phyloP scores from a whole-genome alignment of 1,140 invertebrate species.

The Vanessa atalanta region DNA sequence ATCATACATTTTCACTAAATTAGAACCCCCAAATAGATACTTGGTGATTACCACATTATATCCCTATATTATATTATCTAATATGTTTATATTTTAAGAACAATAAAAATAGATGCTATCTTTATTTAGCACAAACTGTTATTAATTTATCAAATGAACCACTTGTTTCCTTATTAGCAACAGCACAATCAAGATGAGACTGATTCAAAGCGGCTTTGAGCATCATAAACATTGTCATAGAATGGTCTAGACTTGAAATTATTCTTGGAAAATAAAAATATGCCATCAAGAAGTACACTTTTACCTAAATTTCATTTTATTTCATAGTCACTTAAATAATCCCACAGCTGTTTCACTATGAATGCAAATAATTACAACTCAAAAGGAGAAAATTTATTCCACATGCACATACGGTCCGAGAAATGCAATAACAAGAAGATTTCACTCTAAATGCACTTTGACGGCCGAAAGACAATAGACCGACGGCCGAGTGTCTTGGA shows the following conservation, averaged over 20 bases:
- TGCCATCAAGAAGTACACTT: not conserved
- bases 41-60: not conserved
- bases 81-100: not conserved
- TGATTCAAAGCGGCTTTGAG: slow-evolving; percentile 15
- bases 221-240: not conserved
- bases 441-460: slow-evolving; percentile 75
- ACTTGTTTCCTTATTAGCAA: slow-evolving; percentile 22
- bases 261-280: not conserved
- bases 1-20: not conserved
- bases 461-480: slow-evolving; percentile 45
- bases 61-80: not conserved
- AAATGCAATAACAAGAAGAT: slow-evolving; percentile 59
- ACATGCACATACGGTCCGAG: slow-evolving; percentile 54
- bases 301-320: slow-evolving; percentile 80
- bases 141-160: slow-evolving; percentile 26
- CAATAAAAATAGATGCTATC: slow-evolving; percentile 11
- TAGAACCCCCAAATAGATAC: too few species aligned
- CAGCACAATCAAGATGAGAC: not conserved
- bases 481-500: slow-evolving; percentile 62
- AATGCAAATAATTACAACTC: slow-evolving; percentile 33
- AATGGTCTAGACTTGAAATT: not conserved
- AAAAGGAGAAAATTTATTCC: slow-evolving; percentile 43
- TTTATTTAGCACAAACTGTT: slow-evolving; percentile 1
- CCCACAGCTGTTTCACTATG: slow-evolving; percentile 58
- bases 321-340: slow-evolving; percentile 68